Evolutionary conservation across 2,797 vertebrate genomes (phyloP).

Genomic region (Babyrousa celebensis): DNA sequence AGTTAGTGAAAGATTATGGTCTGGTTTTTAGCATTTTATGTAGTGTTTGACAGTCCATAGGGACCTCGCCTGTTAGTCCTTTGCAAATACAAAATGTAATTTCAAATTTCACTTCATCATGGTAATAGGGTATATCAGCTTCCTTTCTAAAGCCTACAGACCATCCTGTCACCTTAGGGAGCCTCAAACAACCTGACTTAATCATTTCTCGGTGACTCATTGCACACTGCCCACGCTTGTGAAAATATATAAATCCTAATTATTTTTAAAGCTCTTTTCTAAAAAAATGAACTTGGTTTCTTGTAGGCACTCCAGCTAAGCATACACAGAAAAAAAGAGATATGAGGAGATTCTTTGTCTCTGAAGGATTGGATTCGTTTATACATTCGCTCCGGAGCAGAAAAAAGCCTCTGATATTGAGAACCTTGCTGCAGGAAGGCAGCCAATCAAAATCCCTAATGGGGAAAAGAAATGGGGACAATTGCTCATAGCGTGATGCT

Average conservation of each 20-base stretch:
- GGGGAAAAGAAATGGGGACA: neutral
- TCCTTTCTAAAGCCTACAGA: constrained; percentile 80
- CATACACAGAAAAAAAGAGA: neutral
- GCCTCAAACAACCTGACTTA: constrained; percentile 83
- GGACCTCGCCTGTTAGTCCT: constrained; percentile 84
- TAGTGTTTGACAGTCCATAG: constrained; percentile 85
- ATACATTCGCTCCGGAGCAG: neutral
- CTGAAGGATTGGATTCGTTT: neutral
- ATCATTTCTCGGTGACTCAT: constrained; percentile 77
- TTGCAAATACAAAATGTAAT: constrained; percentile 88
- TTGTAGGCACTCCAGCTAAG: neutral
- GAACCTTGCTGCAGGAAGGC: neutral
- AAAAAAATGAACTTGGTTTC: constrained; percentile 78
- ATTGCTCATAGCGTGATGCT: neutral
- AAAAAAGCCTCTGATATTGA: neutral
- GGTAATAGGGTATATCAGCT: constrained; percentile 85
- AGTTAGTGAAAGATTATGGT: constrained; percentile 87
- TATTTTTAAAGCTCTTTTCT: constrained; percentile 84
- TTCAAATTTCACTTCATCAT: constrained; percentile 87
- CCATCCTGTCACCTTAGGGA: constrained; percentile 83
- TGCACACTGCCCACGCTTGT: constrained; percentile 73
- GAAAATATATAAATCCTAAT: constrained; percentile 87
- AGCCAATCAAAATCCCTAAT: neutral
- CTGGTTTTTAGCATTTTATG: constrained; percentile 86
- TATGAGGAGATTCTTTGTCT: neutral